Evolutionary conservation across 2,888 invertebrate species (phyloP), one percentile per base, ranked within the genome.

Genomic region (Meiosimyza decipiens): DNA sequence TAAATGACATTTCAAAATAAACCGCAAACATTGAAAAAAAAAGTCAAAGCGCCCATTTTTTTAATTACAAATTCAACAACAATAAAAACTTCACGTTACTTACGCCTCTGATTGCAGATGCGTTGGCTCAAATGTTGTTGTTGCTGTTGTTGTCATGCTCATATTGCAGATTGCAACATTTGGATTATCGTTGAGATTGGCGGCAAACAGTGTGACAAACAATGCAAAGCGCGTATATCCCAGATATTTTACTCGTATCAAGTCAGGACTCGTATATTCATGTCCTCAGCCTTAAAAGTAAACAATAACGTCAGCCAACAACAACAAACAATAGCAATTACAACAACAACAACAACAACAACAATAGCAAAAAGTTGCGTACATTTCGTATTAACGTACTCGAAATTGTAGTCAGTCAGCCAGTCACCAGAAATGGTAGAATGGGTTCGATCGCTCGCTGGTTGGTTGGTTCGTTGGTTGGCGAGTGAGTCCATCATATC

Each of bases 401-500:
- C 64, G 49, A 50, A 49, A 59, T 49, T 50, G 59, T 22, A 22
- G 22, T 22, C 22, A 22, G 22, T 28, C 57, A 49, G 68, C 12
- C 68, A 68, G 67, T 67, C 47, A 57, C 57, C 57, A 22, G 18
- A 28, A 57, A 28, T 18, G 57, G 28, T 18, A 22, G 57, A 22
- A 33, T 40, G 40, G 4, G 40, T 40, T 40, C 40, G 7, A 1
- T 40, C 9, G 40, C 9, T 40, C 9, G 2, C 9, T 40, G 7
- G 6, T 7, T 40, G 7, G 40, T 5, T 40, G 40, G 6, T 40
- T 40, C 9, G 40, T 40, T 40, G 40, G 40, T 40, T 40, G 9
- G 47, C 54, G 69, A 33, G 52, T 71, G 68, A 71, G 76, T 76
- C 64, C 71, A 73, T 73, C 75, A 55, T 68, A 84, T 82, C 85